Evolutionary conservation across 1,140 invertebrate species (phyloP), one percentile per base, ranked within the genome.

Genomic region (Drosophila suzukii): DNA sequence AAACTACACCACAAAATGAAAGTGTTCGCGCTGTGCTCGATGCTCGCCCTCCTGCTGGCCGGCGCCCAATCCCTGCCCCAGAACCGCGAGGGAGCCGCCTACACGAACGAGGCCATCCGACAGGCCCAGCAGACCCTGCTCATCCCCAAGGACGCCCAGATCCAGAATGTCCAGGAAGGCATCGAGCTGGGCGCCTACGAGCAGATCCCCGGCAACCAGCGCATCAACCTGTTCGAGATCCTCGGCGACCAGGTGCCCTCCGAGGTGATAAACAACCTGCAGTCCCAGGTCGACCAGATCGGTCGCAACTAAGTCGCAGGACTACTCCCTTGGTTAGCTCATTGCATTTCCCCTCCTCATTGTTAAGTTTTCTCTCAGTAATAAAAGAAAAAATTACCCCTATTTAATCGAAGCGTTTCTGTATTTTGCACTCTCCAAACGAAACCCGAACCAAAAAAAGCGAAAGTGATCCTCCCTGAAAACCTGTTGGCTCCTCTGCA

Each of bases 211-310:
- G 96, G 95, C 20, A 95, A 96, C 92, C 96, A 97, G 91, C 94
- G 94, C 78, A 96, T 97, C 91, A 96, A 97, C 92, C 93, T 97
- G 0, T 96, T 95, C 90, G 95, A 96, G 84, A 96, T 97, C 72
- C 93, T 97, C 17, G 96, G 96, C 6, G 96, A 96, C 72, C 96
- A 97, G 89, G 95, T 97, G 24, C 96, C 96, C 20, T 94, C 95
- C 15, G 96, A 97, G 93, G 96, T 97, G n/a, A 96, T 97, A 82
- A 96, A 95, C 93, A 97, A 97, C 92, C 94, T 97, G 12, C 96
- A 97, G 82, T 92, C 94, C 34, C 96, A 97, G 92, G 95, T 97
- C 61, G 96, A 97, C 91, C 94, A 96, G 92, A 95, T 97, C 73
- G 96, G 96, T 58, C 94, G 93, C 62, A 94, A 95, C 79, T 95